A percentile compares a stretch with the other conserved stretches of the same genome.
Evolutionary conservation across 1,140 invertebrate species (phyloP).

Genomic region (Zaprionus capensis): DNA sequence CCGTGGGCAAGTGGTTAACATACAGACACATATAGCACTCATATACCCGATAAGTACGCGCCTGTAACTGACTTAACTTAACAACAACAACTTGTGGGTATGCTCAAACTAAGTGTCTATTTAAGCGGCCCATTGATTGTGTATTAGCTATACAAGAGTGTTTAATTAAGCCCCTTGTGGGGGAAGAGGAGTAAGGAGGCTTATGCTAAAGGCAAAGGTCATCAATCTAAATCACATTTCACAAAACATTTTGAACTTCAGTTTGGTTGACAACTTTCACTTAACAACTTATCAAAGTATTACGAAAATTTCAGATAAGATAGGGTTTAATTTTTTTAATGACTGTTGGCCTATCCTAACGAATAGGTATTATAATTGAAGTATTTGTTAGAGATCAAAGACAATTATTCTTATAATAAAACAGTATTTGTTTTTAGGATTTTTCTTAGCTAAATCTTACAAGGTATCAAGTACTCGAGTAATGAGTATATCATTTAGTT

Average conservation of each 20-base stretch:
- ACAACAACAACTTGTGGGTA: not conserved
- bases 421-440: not conserved
- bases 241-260: not conserved
- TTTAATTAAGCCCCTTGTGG: fast-evolving
- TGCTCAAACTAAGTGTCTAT: not conserved
- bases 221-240: not conserved
- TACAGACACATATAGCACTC: not conserved
- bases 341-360: not conserved
- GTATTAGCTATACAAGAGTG: not conserved
- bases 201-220: not conserved
- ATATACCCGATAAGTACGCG: not conserved
- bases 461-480: not conserved
- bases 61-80: not conserved
- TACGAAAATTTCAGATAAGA: not conserved
- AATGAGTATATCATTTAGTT: not conserved
- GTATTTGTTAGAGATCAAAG: too few relatives aligned
- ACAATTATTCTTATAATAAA: too few relatives aligned
- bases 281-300: not conserved
- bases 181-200: not conserved
- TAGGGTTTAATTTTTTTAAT: not conserved
- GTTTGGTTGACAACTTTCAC: not conserved
- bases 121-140: not conserved
- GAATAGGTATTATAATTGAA: not conserved
- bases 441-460: not conserved
- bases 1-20: constrained; percentile 5